Conservation (phyloP, 1,140 invertebrate genomes). For the Caenorhabditis tropicalis region DNA sequence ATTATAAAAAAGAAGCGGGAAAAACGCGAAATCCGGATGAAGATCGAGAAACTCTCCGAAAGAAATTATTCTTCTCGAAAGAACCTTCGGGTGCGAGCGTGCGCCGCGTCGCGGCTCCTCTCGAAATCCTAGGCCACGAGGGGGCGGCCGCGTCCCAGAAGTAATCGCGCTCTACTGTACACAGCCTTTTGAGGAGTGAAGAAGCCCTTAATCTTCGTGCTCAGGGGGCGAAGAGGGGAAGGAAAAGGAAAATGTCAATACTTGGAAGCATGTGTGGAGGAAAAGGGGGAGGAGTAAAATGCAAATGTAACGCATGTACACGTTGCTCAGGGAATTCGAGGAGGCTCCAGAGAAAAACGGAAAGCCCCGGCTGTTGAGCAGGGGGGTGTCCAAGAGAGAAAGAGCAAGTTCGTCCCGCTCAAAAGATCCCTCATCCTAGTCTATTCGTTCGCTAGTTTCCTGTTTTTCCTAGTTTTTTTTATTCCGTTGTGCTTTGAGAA, state of each 20-base stretch:
- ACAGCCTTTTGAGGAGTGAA: background rate
- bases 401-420: background rate
- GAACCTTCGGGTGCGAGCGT: background rate
- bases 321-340: background rate
- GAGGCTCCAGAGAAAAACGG: background rate
- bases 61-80: conserved; percentile 11
- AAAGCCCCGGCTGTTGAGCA: background rate
- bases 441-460: background rate
- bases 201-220: background rate
- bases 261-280: conserved; percentile 17
- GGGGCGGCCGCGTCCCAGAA: background rate
- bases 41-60: background rate
- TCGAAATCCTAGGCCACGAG: background rate
- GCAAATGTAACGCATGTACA: conserved; percentile 36
- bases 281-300: background rate
- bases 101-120: background rate
- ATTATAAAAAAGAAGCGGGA: background rate
- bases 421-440: background rate
- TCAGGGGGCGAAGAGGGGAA: background rate
- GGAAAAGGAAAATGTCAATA: conserved; percentile 38
- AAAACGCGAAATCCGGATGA: background rate
- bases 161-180: background rate
- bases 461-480: background rate
- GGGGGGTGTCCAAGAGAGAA: background rate
- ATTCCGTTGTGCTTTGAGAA: background rate